A percentile compares a stretch with the other conserved stretches of the same genome.
phyloP scores from a whole-genome alignment of 1,140 invertebrate species.

The Oncopodura yosiiana region DNA sequence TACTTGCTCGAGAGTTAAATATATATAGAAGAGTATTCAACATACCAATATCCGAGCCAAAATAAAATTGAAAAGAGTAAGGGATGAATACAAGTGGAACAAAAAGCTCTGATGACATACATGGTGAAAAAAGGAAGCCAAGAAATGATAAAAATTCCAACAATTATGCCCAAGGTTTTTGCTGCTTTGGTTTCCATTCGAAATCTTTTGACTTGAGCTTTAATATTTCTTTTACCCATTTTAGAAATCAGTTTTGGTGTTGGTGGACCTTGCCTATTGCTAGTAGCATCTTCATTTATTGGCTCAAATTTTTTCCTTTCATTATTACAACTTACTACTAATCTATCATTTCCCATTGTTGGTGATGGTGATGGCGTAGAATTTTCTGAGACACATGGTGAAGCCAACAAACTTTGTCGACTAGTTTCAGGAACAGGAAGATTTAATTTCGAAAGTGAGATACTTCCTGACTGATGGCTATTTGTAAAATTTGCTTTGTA shows the following conservation, averaged over 20 bases:
- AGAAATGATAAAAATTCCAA: conserved; percentile 84
- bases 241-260: conserved; percentile 57
- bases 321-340: conserved; percentile 3
- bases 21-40: conserved; percentile 22
- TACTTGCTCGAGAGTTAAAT: too few relatives aligned
- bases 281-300: too few relatives aligned
- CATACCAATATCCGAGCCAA: conserved; percentile 96
- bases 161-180: conserved; percentile 86
- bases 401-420: conserved; percentile 42
- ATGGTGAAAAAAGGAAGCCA: conserved; percentile 91
- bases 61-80: conserved; percentile 82
- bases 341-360: conserved; percentile 18
- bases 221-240: conserved; percentile 76
- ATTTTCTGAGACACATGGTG: conserved; percentile 22
- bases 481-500: not conserved
- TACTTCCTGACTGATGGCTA: too few relatives aligned
- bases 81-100: conserved; percentile 63
- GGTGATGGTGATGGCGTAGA: conserved; percentile 33
- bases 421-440: conserved; percentile 43
- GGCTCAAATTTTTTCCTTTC: conserved; percentile 10
- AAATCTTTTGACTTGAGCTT: conserved; percentile 72
- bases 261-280: too few relatives aligned
- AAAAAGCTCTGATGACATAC: conserved; percentile 77
- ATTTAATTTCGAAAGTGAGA: conserved; percentile 35
- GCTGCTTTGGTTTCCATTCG: conserved; percentile 87